Base-by-base conservation (phyloP, 2,113 vertebrate genomes). In the Platichthys stellatus region DNA sequence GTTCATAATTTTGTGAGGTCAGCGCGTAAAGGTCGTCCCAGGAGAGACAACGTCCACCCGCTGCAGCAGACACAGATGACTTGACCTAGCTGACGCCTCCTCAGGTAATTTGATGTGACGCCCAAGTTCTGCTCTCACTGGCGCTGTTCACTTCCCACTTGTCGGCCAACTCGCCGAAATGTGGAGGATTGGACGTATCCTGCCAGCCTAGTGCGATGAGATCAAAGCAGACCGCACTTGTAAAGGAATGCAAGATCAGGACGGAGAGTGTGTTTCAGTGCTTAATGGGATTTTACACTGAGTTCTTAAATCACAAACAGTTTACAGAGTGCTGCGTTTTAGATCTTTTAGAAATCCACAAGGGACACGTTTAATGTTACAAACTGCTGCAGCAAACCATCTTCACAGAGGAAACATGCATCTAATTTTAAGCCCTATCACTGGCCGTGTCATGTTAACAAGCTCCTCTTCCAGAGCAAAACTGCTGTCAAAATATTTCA, bases 71-170 rank as follows among this genome's bases (percentile, higher is more conserved):
- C 78, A 83, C 78, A 88, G 72, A 86, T 86, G 86, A 90, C 80
- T 76, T 83, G 69, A 84, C 86, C 74, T 63, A 31, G 76, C 76
- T 64, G 86, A 86, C 9, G 51, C 65, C 43, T 87, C 78, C 73
- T 76, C 68, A 60, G 84, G 84, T 90, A 85, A 91, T 85, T 51
- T 65, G 82, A 88, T 84, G 89, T 86, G 89, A 92, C 80, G 66
- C 74, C 72, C 69, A 1, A 74, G 74, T 59, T 17, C 68, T 47
- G 11, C 70, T 81, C 74, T 64, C 76, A 35, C 24, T 20, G 63
- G 56, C 65, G 14, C 61, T 68, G n/a, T 49, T 78, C 64, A 21
- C 71, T 79, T 62, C 53, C 72, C 60, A 28, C 76, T 82, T 72
- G 71, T 77, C 61, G 43, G 74, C 68, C 80, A 76, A 66, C 80